Evolutionary conservation across 2,797 vertebrate genomes (phyloP), one percentile per base, ranked within the genome.

Genomic region (Manis pentadactyla): DNA sequence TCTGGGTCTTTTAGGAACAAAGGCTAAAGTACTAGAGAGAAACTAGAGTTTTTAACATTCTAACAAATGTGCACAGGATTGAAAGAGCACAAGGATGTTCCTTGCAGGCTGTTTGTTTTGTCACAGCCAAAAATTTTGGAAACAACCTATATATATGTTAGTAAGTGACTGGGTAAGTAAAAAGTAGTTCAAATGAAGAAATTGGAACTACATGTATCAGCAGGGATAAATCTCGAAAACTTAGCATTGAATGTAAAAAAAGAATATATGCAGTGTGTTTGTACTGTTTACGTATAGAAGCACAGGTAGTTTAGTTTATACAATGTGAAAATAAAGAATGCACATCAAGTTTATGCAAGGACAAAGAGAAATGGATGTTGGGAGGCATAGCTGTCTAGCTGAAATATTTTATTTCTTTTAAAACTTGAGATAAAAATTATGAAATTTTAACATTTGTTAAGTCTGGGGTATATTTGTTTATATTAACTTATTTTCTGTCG

Each of bases 371-470:
- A 53, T 46, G 4, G 63, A 71, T 78, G 6, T 15, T 46, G 37
- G 51, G 66, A 68, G 46, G 31, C 34, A 63, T 10, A 42, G 3
- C 3, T 49, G 27, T 12, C 63, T 11, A 68, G 31, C 19, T 63
- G 9, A 87, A 73, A 63, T 25, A 79, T 31, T 84, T 74, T 29
- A 53, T 95, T 79, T 68, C 18, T 63, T 87, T 95, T 57, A 79
- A 91, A 87, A 78, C 18, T 84, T 55, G 19, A 83, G 53, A 63
- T 69, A 89, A 82, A 88, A 59, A 87, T 68, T 87, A 34, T 51
- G 93, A 94, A 86, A 53, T 49, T 51, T 75, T 79, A 68, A 91
- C 15, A 59, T 78, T 51, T 87, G 9, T 53, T 78, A 94, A 84
- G 34, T 69, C 46, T 57, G 8, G 7, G 18, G 87, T 71, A n/a